Evolutionary conservation across 2,888 invertebrate genomes (phyloP).

Genomic region (Ennomos fuscantarius): DNA sequence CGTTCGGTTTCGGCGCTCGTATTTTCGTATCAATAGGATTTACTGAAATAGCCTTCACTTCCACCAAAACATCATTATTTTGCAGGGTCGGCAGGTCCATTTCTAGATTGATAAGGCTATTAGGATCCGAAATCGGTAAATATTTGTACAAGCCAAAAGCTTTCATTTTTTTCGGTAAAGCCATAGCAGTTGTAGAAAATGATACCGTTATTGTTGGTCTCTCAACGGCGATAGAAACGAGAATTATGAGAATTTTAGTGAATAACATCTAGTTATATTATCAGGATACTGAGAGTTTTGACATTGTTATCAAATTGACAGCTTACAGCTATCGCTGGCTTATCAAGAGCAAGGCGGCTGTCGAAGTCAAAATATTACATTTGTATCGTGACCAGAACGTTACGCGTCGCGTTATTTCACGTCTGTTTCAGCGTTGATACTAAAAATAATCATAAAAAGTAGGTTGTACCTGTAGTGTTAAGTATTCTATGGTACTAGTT

Average conservation of each 20-base stretch:
- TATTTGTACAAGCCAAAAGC: conserved; percentile 76
- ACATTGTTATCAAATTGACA: conserved; percentile 28
- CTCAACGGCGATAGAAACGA: conserved; percentile 16
- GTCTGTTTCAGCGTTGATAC: background rate
- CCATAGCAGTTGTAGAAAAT: conserved; percentile 38
- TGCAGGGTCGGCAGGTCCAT: conserved; percentile 59
- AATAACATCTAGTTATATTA: conserved; percentile 20
- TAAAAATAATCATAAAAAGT: too few species aligned
- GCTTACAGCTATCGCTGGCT: conserved; percentile 15
- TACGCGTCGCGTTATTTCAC: too few species aligned
- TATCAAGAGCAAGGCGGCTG: conserved; percentile 11
- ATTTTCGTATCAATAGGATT: conserved; percentile 75
- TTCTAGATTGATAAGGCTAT: conserved; percentile 70
- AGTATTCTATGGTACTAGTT: too few species aligned
- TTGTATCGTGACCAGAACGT: background rate
- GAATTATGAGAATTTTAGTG: conserved; percentile 24
- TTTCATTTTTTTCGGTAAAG: conserved; percentile 70
- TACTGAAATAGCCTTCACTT: conserved; percentile 73
- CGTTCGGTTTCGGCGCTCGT: conserved; percentile 65
- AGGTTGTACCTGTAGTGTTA: too few species aligned
- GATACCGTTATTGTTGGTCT: conserved; percentile 10
- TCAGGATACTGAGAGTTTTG: conserved; percentile 5
- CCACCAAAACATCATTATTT: conserved; percentile 64
- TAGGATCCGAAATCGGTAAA: conserved; percentile 65
- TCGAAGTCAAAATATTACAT: background rate